A percentile compares a stretch with the other conserved stretches of the same genome.
These are phyloP conservation scores for Calidris pugnax DNA, from an alignment of 2,113 vertebrate genomes.

Conservation along the genomic window DNA sequence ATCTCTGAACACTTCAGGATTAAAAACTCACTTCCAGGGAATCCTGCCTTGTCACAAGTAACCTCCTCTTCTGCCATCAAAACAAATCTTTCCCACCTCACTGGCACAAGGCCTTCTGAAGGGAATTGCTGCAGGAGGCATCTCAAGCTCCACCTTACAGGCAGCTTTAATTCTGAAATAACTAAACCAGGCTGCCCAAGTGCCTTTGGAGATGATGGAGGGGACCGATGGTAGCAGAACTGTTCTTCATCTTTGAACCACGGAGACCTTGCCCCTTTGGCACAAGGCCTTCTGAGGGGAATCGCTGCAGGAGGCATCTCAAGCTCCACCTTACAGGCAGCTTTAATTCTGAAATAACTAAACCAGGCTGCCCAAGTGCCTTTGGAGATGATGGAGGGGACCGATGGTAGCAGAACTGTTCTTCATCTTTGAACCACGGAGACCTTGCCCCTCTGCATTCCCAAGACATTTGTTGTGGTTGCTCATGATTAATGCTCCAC, in stretches of 20 bases:
- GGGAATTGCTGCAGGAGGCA: neutral
- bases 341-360: neutral
- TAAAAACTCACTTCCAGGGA: neutral
- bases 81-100: neutral
- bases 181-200: neutral
- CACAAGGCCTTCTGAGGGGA: neutral
- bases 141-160: neutral
- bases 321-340: neutral
- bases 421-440: neutral
- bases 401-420: neutral
- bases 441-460: constrained; percentile 21
- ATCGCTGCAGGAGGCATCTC: neutral
- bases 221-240: neutral
- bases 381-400: neutral
- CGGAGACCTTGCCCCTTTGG: too few relatives aligned
- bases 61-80: neutral
- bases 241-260: too few relatives aligned
- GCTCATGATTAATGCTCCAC: constrained; percentile 14
- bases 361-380: neutral
- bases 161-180: neutral
- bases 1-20: neutral
- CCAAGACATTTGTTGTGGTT: constrained; percentile 34
- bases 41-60: neutral
- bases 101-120: neutral
- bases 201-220: neutral